phyloP scores from a whole-genome alignment of 2,113 vertebrate species.

The Verasper variegatus region DNA sequence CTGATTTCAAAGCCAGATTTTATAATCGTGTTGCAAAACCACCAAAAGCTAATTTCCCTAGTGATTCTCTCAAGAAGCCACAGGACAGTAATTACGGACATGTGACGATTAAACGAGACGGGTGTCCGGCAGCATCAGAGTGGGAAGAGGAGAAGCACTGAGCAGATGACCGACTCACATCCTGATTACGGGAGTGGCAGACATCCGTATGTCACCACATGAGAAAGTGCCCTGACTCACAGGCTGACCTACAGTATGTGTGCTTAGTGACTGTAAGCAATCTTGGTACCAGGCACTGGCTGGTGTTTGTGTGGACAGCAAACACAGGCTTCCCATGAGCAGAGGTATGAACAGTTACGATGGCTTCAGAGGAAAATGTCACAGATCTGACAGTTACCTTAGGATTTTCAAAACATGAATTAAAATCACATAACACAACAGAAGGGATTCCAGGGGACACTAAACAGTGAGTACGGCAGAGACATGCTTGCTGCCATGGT shows the following conservation, averaged over 20 bases:
- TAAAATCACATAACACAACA: neutral
- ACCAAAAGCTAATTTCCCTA: conserved; percentile 22
- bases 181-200: conserved; percentile 65
- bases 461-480: neutral
- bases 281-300: conserved; percentile 53
- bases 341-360: conserved; percentile 23
- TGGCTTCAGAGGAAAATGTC: neutral
- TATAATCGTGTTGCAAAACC: conserved; percentile 47
- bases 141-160: conserved; percentile 32
- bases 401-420: neutral
- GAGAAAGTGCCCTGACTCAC: conserved; percentile 59
- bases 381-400: conserved; percentile 17
- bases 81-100: conserved; percentile 36
- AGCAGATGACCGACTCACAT: conserved; percentile 62
- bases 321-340: conserved; percentile 70
- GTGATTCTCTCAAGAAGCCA: neutral
- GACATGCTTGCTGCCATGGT: neutral
- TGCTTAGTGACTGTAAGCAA: conserved; percentile 57
- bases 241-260: conserved; percentile 47
- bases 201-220: conserved; percentile 57
- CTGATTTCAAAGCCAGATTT: conserved; percentile 18
- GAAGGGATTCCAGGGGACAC: no score
- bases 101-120: conserved; percentile 26
- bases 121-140: conserved; percentile 33
- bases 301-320: conserved; percentile 68